Conservation (phyloP, 2,797 vertebrate genomes). For the Brachymystax lenok region DNA sequence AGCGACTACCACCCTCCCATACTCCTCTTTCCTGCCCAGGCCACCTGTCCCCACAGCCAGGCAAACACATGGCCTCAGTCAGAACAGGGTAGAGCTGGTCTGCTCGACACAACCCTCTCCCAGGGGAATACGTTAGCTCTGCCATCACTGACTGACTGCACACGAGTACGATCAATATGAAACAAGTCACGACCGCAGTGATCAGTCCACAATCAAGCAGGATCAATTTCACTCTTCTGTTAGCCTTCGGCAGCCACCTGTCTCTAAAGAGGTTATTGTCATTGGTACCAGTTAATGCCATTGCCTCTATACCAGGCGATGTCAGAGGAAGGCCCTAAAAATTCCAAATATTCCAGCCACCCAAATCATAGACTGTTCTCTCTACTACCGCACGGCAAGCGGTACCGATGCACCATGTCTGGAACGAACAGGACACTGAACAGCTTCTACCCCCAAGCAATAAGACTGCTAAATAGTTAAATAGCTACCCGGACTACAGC, state of each 20-base stretch:
- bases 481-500: too few relatives aligned
- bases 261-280: neutral
- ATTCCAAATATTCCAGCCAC: too few relatives aligned
- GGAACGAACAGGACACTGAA: too few relatives aligned
- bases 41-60: slow-evolving; percentile 36
- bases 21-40: too few relatives aligned
- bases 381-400: too few relatives aligned
- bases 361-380: too few relatives aligned
- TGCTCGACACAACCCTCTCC: slow-evolving; percentile 67
- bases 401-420: too few relatives aligned
- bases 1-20: neutral
- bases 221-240: neutral
- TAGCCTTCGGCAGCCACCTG: neutral
- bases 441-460: too few relatives aligned
- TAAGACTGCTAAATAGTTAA: too few relatives aligned
- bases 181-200: neutral
- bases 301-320: too few relatives aligned
- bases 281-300: neutral
- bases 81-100: slow-evolving; percentile 63
- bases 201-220: neutral
- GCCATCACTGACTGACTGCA: slow-evolving; percentile 25
- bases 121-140: slow-evolving; percentile 40
- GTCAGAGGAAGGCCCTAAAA: too few relatives aligned
- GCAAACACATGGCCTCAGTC: slow-evolving; percentile 73
- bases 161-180: slow-evolving; percentile 34